Evolutionary conservation across 2,888 invertebrate species (phyloP), one percentile per base, ranked within the genome.

Genomic region (Aspidiotus rigidus): DNA sequence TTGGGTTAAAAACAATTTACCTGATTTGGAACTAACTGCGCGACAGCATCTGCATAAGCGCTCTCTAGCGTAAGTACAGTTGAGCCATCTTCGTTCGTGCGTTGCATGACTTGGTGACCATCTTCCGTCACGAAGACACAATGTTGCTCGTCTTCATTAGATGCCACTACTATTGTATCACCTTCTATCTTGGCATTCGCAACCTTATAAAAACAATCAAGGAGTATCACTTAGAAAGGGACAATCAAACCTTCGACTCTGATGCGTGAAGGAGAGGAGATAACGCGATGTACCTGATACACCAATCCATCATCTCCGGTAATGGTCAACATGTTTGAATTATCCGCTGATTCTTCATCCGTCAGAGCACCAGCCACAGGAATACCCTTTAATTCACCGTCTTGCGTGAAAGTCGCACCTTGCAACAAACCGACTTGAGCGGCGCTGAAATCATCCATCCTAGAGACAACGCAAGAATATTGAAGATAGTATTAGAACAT

Each of bases 271-370:
- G 16, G 10, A 62, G 2, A 16, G 10, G 44, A 10, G 42, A 61
- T 0, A n/a, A 8, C 6, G 3, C 42, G 16, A 55, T 7, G 0
- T 49, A 85, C 85, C 80, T 88, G 87, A 77, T 87, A 88, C 10
- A 88, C 82, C 0, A 87, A 85, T n/a, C 91, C 90, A 75, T 91
- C 90, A 74, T 90, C 90, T 0, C 90, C 90, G 0, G 89, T 86
- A 55, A 90, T 89, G 75, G 90, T 84, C 72, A 90, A 83, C 15
- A 90, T 85, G 71, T 85, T 82, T 41, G 67, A 11, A 15, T 44
- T 60, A 39, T 60, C 67, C 28, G 9, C 49, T 11, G 49, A 42
- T 49, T 67, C 67, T n/a, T 57, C 67, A 16, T 56, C 64, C 7
- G 44, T 57, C 17, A 67, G 60, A 39, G n/a, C 44, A 16, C 42